Conservation (phyloP, 2,888 invertebrate genomes). For the Sturmia bella region DNA sequence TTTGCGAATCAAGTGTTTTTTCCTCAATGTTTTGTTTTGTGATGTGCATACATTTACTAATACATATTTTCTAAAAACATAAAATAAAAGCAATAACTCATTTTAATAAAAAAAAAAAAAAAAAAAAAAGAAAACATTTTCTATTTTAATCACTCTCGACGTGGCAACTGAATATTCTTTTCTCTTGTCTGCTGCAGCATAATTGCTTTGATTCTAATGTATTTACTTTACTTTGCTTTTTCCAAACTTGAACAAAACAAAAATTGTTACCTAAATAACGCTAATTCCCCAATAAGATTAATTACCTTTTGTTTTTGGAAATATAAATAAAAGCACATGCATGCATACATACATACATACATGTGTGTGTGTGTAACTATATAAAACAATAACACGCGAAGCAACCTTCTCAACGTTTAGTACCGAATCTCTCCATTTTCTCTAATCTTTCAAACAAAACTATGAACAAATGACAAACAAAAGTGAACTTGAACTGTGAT, state of each 20-base stretch:
- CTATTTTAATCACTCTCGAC: not conserved
- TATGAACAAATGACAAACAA: constrained; percentile 6
- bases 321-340: too few species aligned
- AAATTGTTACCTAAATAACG: not conserved
- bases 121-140: not conserved
- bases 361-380: not conserved
- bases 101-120: not conserved
- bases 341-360: not conserved
- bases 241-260: not conserved
- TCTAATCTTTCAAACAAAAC: constrained; percentile 7
- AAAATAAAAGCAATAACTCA: constrained; percentile 27
- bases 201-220: too few species aligned
- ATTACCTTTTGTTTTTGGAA: constrained; percentile 1
- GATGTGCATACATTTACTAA: constrained; percentile 1
- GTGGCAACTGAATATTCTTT: not conserved
- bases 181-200: too few species aligned
- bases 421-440: not conserved
- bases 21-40: not conserved
- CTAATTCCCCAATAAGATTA: constrained; percentile 38
- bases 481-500: constrained; percentile 29
- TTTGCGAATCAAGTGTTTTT: constrained; percentile 13
- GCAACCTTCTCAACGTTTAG: too few species aligned
- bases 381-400: too few species aligned
- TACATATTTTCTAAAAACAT: constrained; percentile 7
- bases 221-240: too few species aligned